Evolutionary conservation across 1,140 invertebrate genomes (phyloP), one percentile per base, ranked within the genome.

Genomic region (Bombus affinis): DNA sequence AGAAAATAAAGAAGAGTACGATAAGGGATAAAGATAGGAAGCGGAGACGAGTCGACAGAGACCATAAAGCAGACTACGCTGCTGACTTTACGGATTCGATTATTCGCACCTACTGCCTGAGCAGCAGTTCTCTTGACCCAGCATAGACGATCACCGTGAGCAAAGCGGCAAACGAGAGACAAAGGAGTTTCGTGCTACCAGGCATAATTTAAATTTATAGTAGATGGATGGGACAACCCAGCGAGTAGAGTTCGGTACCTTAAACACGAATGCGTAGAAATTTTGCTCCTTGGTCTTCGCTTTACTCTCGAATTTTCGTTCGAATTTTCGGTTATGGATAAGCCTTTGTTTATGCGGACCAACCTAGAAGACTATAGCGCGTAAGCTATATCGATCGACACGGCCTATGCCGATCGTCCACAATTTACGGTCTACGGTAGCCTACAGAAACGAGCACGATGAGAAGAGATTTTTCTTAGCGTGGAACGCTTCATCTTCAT

Each of bases 61-160:
- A 79, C 65, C 81, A 80, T 90, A 90, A 90, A 90, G 81, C 88
- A 89, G 78, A 65, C 70, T 57, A 78, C 73, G 37, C 57, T 90
- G 88, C 85, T 90, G 89, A 90, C 89, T 90, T 90, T 89, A 89
- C 89, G 75, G 86, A 89, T 90, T 90, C 88, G 88, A 89, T 89
- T 90, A 90, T 89, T 90, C 86, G 77, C 68, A 62, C 78, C 89
- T 81, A 88, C 87, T 89, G 87, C 88, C 77, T 84, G 85, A 82
- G 75, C 88, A 87, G 88, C 88, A 90, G 66, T 89, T 90, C 88
- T 89, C 81, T 82, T n/a, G 57, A 81, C 70, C 39, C 70, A 28
- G 47, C 66, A 37, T 28, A 66, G 62, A n/a, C 71, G 79, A 88
- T 80, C 74, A 35, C 32, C 42, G 70, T 18, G 70, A 42, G 65